Evolutionary conservation across 2,888 invertebrate genomes (phyloP).

Genomic region (Dexiosoma caninum): DNA sequence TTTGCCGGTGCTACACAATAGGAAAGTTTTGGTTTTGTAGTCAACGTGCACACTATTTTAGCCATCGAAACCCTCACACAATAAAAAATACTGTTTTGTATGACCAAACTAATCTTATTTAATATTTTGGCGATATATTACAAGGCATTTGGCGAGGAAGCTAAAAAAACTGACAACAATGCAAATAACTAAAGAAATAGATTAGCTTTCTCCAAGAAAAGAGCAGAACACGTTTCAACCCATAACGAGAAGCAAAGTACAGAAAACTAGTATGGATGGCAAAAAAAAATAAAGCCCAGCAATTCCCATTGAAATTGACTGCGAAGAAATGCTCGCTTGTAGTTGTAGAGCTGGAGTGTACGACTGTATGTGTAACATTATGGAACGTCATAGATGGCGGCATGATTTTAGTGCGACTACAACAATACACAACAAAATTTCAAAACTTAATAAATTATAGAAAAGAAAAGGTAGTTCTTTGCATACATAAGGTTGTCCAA

Average conservation of each 20-base stretch:
- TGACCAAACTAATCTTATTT: too few relatives aligned
- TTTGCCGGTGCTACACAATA: too few relatives aligned
- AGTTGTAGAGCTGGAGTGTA: conserved; percentile 2
- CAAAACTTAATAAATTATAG: not conserved
- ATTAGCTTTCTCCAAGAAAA: conserved; percentile 61
- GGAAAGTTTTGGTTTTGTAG: too few relatives aligned
- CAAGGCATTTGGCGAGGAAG: too few relatives aligned
- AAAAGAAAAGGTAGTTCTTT: conserved; percentile 38
- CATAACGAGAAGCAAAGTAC: conserved; percentile 24
- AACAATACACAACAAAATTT: not conserved
- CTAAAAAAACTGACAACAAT: not conserved
- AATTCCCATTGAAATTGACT: conserved; percentile 31
- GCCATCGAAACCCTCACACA: too few relatives aligned
- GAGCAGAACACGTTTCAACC: conserved; percentile 56
- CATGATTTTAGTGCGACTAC: conserved; percentile 25
- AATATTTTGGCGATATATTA: too few relatives aligned
- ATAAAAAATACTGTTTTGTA: too few relatives aligned
- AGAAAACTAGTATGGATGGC: conserved; percentile 35
- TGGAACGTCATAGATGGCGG: not conserved
- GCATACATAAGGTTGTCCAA: not conserved
- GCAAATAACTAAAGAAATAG: conserved; percentile 23
- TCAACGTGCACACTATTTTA: too few relatives aligned
- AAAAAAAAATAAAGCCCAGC: conserved; percentile 3
- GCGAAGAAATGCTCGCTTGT: conserved; percentile 20
- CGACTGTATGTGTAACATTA: not conserved